Conservation (phyloP, 2,797 vertebrate species). For the Hylomyscus alleni region DNA sequence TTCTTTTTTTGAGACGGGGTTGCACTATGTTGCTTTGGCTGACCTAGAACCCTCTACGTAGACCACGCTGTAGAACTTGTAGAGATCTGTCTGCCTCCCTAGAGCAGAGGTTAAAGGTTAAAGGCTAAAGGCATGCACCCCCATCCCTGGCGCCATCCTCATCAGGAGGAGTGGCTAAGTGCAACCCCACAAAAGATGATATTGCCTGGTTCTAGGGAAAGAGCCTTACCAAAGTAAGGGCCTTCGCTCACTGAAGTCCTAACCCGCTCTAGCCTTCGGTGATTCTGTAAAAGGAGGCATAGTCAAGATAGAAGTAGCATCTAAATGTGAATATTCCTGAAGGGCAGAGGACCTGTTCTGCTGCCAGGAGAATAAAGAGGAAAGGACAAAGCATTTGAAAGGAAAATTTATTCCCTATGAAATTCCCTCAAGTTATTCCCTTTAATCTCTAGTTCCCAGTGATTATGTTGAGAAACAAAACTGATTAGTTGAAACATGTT, state of each 20-base stretch:
- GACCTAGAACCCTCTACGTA: not conserved
- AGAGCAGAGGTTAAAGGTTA: not conserved
- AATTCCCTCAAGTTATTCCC: constrained; percentile 57
- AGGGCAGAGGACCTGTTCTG: not conserved
- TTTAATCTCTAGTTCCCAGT: constrained; percentile 66
- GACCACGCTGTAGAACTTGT: not conserved
- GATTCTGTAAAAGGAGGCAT: not conserved
- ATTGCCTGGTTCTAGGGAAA: not conserved
- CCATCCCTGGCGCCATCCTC: not conserved
- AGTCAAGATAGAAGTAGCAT: not conserved
- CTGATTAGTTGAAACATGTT: constrained; percentile 64
- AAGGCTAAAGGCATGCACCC: not conserved
- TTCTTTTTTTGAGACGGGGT: not conserved
- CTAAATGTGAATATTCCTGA: not conserved
- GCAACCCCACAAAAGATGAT: not conserved
- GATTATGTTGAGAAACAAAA: constrained; percentile 74
- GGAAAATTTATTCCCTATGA: not conserved
- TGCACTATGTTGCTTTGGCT: not conserved
- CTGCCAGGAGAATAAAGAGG: not conserved
- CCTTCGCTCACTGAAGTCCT: not conserved
- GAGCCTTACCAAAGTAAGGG: not conserved
- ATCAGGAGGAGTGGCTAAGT: not conserved
- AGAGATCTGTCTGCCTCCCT: not conserved
- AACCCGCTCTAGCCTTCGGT: not conserved
- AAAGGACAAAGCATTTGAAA: not conserved